Conservation (phyloP, 2,113 vertebrate genomes). For the Corydoras sp. region DNA sequence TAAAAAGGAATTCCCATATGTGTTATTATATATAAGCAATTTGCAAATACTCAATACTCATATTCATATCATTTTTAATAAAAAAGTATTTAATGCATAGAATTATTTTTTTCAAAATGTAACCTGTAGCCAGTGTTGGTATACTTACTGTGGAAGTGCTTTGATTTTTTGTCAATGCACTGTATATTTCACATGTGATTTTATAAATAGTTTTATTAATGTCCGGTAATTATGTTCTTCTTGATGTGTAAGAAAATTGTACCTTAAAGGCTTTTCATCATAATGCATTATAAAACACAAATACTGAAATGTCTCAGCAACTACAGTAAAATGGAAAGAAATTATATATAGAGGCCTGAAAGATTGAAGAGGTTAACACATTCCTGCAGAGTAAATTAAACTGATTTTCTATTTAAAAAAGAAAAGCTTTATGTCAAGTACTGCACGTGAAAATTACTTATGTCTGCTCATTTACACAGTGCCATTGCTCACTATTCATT, state of each 20-base stretch:
- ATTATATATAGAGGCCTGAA: no score
- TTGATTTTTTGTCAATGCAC: not conserved
- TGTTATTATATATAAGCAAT: no score
- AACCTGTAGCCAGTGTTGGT: no score
- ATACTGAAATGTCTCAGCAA: not conserved
- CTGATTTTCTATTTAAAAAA: not conserved
- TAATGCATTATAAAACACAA: not conserved
- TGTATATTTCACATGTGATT: not conserved
- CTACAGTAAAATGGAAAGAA: not conserved
- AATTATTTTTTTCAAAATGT: no score
- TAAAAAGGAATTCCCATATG: no score
- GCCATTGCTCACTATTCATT: not conserved
- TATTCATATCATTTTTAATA: no score
- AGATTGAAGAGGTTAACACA: no score
- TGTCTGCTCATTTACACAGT: constrained; percentile 1
- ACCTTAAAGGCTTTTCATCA: not conserved
- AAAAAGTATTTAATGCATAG: no score
- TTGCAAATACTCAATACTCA: no score
- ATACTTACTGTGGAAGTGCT: not conserved
- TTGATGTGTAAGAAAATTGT: no score
- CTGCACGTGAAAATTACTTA: not conserved
- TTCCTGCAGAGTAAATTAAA: no score
- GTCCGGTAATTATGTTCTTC: no score
- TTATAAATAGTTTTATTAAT: not conserved
- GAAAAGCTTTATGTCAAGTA: not conserved